Evolutionary conservation across 2,888 invertebrate species (phyloP).

Genomic region (Polyploca ridens): DNA sequence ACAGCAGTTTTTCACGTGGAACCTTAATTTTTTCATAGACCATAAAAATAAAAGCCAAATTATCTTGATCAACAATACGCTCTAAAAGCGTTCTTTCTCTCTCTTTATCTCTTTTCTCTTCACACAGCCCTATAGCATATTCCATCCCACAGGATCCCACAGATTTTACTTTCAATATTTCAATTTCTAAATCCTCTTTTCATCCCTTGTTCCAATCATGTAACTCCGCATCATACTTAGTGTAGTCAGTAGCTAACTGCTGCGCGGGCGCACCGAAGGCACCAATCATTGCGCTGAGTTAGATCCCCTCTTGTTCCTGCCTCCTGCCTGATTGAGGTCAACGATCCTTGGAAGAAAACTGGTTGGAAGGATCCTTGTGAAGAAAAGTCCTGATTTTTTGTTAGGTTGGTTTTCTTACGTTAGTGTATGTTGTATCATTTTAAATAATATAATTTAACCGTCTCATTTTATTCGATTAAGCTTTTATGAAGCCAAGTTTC

Average conservation of each 20-base stretch:
- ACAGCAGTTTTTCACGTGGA: too few relatives aligned
- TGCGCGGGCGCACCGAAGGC: slow-evolving; percentile 35
- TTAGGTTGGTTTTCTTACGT: neutral
- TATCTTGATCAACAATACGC: too few relatives aligned
- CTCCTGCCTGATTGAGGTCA: slow-evolving; percentile 11
- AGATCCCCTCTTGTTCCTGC: slow-evolving; percentile 20
- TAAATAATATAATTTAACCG: neutral
- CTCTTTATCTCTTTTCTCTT: too few relatives aligned
- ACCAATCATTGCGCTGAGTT: slow-evolving; percentile 39
- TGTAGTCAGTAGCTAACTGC: slow-evolving; percentile 25
- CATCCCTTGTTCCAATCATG: neutral
- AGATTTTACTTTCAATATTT: neutral
- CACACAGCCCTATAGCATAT: too few relatives aligned
- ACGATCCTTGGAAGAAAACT: neutral
- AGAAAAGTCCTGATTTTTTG: neutral
- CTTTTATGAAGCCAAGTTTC: neutral
- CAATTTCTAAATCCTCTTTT: neutral
- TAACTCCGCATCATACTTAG: slow-evolving; percentile 12
- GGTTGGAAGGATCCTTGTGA: neutral
- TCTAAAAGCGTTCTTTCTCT: too few relatives aligned
- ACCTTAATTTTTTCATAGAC: too few relatives aligned
- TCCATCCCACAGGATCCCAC: too few relatives aligned
- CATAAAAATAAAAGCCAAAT: neutral
- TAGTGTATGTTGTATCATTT: too few relatives aligned
- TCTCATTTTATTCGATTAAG: neutral